A percentile compares a stretch with the other conserved stretches of the same genome.
phyloP scores from a whole-genome alignment of 2,888 invertebrate species.

The Mythimna lalbum region DNA sequence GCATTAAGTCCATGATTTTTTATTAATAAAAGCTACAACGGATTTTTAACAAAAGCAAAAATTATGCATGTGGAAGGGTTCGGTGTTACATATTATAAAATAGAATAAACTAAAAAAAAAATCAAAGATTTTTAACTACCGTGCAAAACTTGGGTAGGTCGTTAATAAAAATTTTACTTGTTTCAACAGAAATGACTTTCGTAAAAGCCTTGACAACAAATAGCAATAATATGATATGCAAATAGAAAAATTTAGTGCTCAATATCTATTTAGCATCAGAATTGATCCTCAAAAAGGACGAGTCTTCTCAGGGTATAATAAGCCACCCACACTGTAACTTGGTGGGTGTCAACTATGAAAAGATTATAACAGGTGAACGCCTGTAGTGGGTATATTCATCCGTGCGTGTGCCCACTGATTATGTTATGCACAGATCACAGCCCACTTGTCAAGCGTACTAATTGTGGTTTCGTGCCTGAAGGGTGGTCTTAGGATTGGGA shows the following conservation, averaged over 20 bases:
- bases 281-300: constrained; percentile 11
- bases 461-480: background rate
- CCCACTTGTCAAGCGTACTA: constrained; percentile 17
- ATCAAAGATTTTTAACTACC: no score
- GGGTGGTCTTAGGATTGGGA: background rate
- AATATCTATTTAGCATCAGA: constrained; percentile 25
- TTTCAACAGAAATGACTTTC: background rate
- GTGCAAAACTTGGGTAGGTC: no score
- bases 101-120: no score
- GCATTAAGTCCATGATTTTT: no score
- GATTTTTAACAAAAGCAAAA: no score
- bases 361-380: constrained; percentile 27
- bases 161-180: no score
- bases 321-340: constrained; percentile 25
- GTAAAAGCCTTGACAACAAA: background rate
- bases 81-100: no score
- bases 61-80: no score
- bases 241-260: no score
- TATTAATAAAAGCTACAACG: no score
- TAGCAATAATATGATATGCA: background rate
- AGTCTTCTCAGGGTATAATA: constrained; percentile 9
- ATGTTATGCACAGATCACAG: constrained; percentile 29
- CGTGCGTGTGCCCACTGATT: constrained; percentile 24
- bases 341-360: constrained; percentile 11
- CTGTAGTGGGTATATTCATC: background rate